phyloP scores from a whole-genome alignment of 1,140 invertebrate species.

The Eufriesea mexicana region DNA sequence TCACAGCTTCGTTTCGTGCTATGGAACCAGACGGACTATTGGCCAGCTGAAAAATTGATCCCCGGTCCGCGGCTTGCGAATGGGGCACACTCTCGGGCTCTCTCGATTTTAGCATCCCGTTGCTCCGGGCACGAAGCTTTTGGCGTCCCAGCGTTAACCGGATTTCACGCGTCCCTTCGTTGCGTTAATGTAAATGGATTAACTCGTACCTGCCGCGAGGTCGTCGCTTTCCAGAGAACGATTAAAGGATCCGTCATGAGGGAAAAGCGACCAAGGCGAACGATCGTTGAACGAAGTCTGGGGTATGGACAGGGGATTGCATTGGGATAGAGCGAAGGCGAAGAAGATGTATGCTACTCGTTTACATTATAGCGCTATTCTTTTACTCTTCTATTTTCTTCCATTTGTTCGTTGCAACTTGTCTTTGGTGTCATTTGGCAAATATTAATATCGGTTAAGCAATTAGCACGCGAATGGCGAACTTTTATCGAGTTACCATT shows the following conservation, averaged over 20 bases:
- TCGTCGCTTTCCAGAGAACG: slow-evolving; percentile 47
- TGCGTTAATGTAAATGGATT: slow-evolving; percentile 62
- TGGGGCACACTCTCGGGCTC: neutral
- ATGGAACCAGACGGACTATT: neutral
- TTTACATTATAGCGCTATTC: too few relatives aligned
- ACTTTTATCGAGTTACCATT: too few relatives aligned
- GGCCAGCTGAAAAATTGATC: slow-evolving; percentile 25
- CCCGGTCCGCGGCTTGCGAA: too few relatives aligned
- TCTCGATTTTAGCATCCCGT: slow-evolving; percentile 7
- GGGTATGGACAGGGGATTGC: neutral
- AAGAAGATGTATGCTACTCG: neutral
- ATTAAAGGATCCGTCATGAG: slow-evolving; percentile 43
- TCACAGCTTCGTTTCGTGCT: neutral
- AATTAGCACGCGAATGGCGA: too few relatives aligned
- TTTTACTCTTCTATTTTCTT: too few relatives aligned
- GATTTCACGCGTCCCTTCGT: slow-evolving; percentile 60
- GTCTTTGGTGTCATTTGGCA: too few relatives aligned
- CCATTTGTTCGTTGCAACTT: too few relatives aligned
- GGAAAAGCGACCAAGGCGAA: neutral
- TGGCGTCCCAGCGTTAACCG: slow-evolving; percentile 11
- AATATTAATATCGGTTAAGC: too few relatives aligned
- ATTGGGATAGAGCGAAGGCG: slow-evolving; percentile 5
- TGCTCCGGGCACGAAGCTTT: neutral
- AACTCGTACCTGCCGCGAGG: slow-evolving; percentile 51
- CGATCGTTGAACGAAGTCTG: neutral